Evolutionary conservation across 2,888 invertebrate species (phyloP), one percentile per base, ranked within the genome.

Genomic region (Thera britannica): DNA sequence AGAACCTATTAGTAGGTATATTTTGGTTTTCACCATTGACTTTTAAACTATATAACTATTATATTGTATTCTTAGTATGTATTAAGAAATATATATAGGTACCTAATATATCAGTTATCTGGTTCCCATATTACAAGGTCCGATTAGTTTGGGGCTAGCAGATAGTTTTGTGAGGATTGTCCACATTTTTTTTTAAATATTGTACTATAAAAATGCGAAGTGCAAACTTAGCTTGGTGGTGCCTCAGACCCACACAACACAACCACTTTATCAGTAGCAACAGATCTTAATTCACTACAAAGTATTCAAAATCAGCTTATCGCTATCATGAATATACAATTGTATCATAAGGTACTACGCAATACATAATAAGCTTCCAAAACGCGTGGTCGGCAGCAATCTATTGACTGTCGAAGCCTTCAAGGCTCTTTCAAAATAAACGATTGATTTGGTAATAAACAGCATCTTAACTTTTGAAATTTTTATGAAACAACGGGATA

Each of bases 321-420:
- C 68, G 44, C 55, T 65, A 65, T 66, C 69, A 67, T 60, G 70
- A 71, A 71, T 68, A 72, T 58, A 61, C 67, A 65, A 68, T 70
- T 70, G 52, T 51, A 68, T 57, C 49, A 46, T 58, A 64, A 60
- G 60, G 58, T 55, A 67, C 63, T 59, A 41, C 58, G 70, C 61
- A 63, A 48, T 64, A 46, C 57, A 51, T 62, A 71, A 76, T 73
- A 60, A 69, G 52, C 58, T 71, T 62, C 51, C 60, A 46, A 58
- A 52, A 56, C 65, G 77, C 74, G 75, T 76, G 75, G 74, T 76
- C 69, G 75, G 73, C 63, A 67, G 71, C 68, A 66, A 74, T 71
- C 66, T 65, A 72, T 74, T 66, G 59, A 59, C 57, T 63, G 54
- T 62, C 54, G 68, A 75, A 72, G 41, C 59, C 58, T 68, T 67